phyloP scores from a whole-genome alignment of 2,888 invertebrate species.

The Uropetala carovei region DNA sequence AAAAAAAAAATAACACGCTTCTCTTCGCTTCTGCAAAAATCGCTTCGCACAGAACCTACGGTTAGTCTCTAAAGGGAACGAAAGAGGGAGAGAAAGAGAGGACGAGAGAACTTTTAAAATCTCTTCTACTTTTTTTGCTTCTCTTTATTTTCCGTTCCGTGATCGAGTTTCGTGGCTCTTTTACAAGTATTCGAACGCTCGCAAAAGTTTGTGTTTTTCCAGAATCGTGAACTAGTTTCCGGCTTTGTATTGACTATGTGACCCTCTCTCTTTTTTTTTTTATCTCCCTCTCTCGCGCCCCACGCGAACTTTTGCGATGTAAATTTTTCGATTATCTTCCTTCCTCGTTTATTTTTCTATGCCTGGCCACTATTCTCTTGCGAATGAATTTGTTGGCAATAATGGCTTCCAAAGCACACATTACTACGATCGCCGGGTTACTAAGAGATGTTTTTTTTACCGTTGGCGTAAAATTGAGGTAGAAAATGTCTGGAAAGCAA shows the following conservation, averaged over 20 bases:
- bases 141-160: neutral
- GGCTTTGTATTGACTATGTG: neutral
- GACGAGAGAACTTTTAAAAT: neutral
- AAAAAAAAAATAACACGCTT: neutral
- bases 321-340: neutral
- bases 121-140: neutral
- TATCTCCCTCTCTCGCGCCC: neutral
- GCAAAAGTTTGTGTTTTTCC: constrained; percentile 40
- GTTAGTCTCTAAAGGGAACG: neutral
- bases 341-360: neutral
- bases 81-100: neutral
- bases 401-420: neutral
- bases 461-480: too few relatives aligned
- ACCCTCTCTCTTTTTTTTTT: neutral
- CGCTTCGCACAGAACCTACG: neutral
- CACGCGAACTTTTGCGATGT: neutral
- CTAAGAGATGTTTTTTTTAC: neutral
- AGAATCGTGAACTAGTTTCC: constrained; percentile 18
- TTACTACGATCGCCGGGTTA: neutral
- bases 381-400: neutral
- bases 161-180: constrained; percentile 18
- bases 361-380: neutral
- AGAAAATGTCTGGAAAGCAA: too few relatives aligned
- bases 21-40: neutral
- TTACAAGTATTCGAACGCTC: constrained; percentile 2